These are phyloP conservation scores for Horisme vitalbata DNA, from an alignment of 2,888 invertebrate genomes.

Conservation along the genomic window DNA sequence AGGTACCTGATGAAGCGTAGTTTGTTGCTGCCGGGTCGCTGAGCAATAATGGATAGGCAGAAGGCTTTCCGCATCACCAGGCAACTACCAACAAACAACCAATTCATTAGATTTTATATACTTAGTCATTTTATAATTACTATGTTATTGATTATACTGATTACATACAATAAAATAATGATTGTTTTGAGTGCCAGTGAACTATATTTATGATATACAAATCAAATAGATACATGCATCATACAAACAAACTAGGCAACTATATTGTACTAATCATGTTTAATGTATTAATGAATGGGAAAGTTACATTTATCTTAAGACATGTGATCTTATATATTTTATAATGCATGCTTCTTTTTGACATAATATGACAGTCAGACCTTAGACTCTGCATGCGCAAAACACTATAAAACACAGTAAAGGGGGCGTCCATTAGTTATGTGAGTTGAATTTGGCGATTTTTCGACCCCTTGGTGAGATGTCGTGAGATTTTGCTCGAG, in stretches of 20 bases:
- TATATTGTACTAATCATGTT: not conserved
- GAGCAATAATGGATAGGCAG: slow-evolving; percentile 85
- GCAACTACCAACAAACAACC: slow-evolving; percentile 84
- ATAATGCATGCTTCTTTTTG: too few relatives aligned
- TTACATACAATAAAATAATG: slow-evolving; percentile 32
- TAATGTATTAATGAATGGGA: not conserved
- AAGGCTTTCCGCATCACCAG: slow-evolving; percentile 85
- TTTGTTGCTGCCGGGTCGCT: slow-evolving; percentile 84
- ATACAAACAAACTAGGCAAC: slow-evolving; percentile 8
- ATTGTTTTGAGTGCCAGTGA: slow-evolving; percentile 73
- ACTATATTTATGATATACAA: slow-evolving; percentile 59
- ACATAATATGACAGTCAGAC: too few relatives aligned
- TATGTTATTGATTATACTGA: slow-evolving; percentile 24
- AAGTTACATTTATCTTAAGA: too few relatives aligned
- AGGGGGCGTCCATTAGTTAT: too few relatives aligned
- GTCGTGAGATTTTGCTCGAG: too few relatives aligned
- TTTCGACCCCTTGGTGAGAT: too few relatives aligned
- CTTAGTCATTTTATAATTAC: slow-evolving; percentile 35
- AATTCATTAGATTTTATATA: slow-evolving; percentile 74
- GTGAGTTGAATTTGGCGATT: too few relatives aligned
- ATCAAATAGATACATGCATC: slow-evolving; percentile 16
- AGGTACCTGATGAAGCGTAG: slow-evolving; percentile 81
- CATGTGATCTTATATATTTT: too few relatives aligned
- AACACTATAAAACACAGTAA: too few relatives aligned
- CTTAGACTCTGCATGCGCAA: too few relatives aligned